Percentiles rank a stretch among this genome's conserved stretches.
Evolutionary conservation across 37 sponge, comb jelly and placozoan genomes (phyloP).

Genomic region (Cliona cf. orientalis): DNA sequence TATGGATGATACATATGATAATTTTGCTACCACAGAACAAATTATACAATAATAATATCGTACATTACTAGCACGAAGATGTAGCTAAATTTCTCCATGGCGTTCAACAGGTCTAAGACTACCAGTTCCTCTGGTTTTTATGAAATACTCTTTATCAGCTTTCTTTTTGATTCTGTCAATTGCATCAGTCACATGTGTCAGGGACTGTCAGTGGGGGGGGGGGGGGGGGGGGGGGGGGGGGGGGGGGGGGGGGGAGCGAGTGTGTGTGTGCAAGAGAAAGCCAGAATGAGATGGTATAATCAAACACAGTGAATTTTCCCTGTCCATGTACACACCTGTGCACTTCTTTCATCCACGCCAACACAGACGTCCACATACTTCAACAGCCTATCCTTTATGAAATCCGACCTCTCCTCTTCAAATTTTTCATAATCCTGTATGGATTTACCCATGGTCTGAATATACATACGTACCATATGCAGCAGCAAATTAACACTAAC

Average conservation of each 20-base stretch:
- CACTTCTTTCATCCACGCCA: constrained; percentile 59
- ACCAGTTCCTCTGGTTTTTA: constrained; percentile 65
- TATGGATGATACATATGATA: too few relatives aligned
- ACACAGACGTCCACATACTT: constrained; percentile 72
- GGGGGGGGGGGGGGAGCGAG: not conserved
- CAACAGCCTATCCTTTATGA: constrained; percentile 48
- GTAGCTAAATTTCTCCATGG: constrained; percentile 7
- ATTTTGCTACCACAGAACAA: too few relatives aligned
- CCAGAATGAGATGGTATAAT: not conserved
- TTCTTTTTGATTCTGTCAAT: constrained; percentile 66
- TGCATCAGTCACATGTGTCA: constrained; percentile 56
- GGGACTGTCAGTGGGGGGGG: constrained; percentile 25
- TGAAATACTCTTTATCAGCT: constrained; percentile 79
- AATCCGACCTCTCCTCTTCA: constrained; percentile 67
- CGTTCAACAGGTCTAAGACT: constrained; percentile 70
- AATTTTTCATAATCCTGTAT: constrained; percentile 58
- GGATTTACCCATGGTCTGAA: not conserved
- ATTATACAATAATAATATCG: too few relatives aligned
- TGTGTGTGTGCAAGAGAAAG: not conserved
- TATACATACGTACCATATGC: too few relatives aligned
- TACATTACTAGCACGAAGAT: not conserved
- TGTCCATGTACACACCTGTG: constrained; percentile 43
- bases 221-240: not conserved
- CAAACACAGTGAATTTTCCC: too few relatives aligned
- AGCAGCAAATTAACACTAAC: too few relatives aligned